phyloP scores from a whole-genome alignment of 2,797 vertebrate genomes.

The Malurus leucopterus region DNA sequence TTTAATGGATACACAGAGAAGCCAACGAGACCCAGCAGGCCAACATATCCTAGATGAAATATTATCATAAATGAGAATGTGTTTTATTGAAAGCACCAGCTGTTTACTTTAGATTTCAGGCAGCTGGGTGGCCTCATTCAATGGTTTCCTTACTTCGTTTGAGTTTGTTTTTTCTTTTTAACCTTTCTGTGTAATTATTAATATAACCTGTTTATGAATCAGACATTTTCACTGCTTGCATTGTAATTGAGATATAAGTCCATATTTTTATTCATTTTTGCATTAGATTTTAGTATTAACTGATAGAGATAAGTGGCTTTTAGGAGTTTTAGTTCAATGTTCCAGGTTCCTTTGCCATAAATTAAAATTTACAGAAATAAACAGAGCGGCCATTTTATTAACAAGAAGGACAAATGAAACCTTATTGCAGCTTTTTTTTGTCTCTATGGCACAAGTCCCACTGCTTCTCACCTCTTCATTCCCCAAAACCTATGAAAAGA shows the following conservation, averaged over 20 bases:
- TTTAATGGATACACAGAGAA: slow-evolving; percentile 18
- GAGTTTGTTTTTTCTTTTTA: slow-evolving; percentile 40
- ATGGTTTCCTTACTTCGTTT: slow-evolving; percentile 21
- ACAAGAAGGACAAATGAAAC: background rate
- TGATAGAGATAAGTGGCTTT: background rate
- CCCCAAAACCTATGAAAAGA: background rate
- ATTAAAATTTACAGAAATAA: slow-evolving; percentile 19
- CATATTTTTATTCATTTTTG: slow-evolving; percentile 11
- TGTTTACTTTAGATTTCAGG: slow-evolving; percentile 26
- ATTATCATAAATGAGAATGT: slow-evolving; percentile 47
- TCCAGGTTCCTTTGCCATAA: background rate
- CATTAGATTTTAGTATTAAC: background rate
- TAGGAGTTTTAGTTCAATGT: background rate
- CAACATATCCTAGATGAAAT: slow-evolving; percentile 27
- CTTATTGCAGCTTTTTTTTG: background rate
- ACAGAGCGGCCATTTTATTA: background rate
- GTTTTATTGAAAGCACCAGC: slow-evolving; percentile 54
- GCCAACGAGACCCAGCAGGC: slow-evolving; percentile 7
- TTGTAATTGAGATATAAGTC: slow-evolving; percentile 27
- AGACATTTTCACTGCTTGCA: background rate
- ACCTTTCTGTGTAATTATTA: slow-evolving; percentile 52
- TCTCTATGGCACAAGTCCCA: background rate
- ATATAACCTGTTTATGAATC: slow-evolving; percentile 41
- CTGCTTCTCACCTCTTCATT: background rate
- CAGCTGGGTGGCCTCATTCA: slow-evolving; percentile 45